Evolutionary conservation across 2,797 vertebrate genomes (phyloP), one percentile per base, ranked within the genome.

Genomic region (Silurus lanzhouensis): DNA sequence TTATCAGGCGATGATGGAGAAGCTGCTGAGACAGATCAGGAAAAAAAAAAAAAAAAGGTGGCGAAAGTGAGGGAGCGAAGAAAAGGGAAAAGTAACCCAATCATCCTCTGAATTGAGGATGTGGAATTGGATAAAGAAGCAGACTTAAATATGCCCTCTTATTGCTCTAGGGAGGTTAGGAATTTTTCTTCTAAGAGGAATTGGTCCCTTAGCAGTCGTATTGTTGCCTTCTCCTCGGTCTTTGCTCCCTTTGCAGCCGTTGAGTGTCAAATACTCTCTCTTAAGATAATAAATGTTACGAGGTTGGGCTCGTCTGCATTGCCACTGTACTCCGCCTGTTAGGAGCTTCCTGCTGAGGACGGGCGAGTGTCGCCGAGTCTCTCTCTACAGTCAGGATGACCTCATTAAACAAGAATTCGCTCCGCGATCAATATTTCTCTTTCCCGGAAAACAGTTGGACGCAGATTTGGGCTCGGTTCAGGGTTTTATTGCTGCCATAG

Each of bases 91-190:
- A 72, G 13, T 81, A 76, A 85, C 79, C 63, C 38, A 38, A 75
- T 85, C 85, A 84, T 1, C 25, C 74, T 88, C 81, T 86, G 20
- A 83, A 85, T 75, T 87, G 83, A 88, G 86, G 81, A 88, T 79
- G 75, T 82, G 87, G 89, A 90, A 91, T 87, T 77, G 83, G 88
- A 88, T 89, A 84, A 89, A 88, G 78, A 88, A 44, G 60, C 80
- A 58, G 78, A 84, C 83, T 79, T 84, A 88, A 87, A 90, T 90
- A 83, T 72, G 66, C 68, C 81, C 19, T 68, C 67, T 52, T 84
- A 63, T 79, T 86, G 52, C 72, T 82, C 60, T n/a, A n/a, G 82
- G 83, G 81, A 82, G 12, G 31, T 44, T 57, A 13, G 10, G 48
- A 57, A 20, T 64, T 71, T 75, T 76, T 70, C 46, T 44, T 25